phyloP scores from a whole-genome alignment of 2,113 vertebrate species.

The Scalopus aquaticus region DNA sequence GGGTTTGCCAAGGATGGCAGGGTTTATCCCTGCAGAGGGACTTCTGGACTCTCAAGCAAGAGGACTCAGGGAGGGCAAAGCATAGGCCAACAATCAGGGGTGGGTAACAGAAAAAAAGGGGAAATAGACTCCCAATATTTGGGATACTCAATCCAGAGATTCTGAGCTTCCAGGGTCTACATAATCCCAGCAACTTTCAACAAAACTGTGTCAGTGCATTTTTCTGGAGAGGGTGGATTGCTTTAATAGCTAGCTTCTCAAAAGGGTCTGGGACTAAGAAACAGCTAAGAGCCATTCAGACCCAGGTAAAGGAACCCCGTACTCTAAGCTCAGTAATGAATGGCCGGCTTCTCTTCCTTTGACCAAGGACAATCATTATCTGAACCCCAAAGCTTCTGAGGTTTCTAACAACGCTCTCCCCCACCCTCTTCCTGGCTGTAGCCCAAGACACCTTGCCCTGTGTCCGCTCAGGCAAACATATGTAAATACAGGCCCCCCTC shows the following conservation, averaged over 20 bases:
- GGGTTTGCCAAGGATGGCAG: neutral
- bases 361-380: neutral
- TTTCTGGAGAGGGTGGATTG: neutral
- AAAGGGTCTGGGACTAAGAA: neutral
- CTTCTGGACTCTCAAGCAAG: neutral
- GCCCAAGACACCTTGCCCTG: neutral
- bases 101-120: neutral
- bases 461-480: slow-evolving; percentile 14
- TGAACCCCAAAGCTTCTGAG: neutral
- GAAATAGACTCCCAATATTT: neutral
- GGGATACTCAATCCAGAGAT: neutral
- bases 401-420: neutral
- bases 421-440: neutral
- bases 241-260: slow-evolving; percentile 37
- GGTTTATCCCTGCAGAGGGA: neutral
- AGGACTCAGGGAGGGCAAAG: neutral
- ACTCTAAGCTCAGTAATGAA: neutral
- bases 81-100: neutral
- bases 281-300: neutral
- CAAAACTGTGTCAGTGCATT: neutral
- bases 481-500: neutral
- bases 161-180: neutral
- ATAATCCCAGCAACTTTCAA: neutral
- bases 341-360: neutral
- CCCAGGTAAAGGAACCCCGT: neutral